Conservation (phyloP, 2,888 invertebrate genomes). For the Callyntrura sp. region DNA sequence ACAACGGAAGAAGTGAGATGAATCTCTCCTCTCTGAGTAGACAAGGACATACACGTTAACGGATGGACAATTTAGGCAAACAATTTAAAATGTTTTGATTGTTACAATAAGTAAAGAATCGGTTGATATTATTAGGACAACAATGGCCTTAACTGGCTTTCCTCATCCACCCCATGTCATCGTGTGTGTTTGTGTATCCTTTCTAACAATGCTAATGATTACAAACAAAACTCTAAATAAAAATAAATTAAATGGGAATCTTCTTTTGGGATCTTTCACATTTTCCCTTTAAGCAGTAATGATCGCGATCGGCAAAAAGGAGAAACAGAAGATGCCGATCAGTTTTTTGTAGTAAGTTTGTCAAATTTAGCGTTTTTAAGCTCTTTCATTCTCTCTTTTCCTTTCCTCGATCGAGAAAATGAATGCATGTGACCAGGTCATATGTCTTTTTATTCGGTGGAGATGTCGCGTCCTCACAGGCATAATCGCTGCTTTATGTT, state of each 20-base stretch:
- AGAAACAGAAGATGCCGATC: constrained; percentile 15
- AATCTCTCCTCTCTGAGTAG: background rate
- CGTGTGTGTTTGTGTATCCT: background rate
- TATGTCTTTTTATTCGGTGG: constrained; percentile 39
- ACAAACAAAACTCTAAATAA: background rate
- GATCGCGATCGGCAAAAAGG: background rate
- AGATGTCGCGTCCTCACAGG: constrained; percentile 50
- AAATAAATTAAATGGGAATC: constrained; percentile 40
- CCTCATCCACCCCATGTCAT: too few relatives aligned
- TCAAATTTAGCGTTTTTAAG: background rate
- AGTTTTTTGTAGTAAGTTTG: background rate
- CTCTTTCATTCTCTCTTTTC: constrained; percentile 19
- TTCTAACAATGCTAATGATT: constrained; percentile 47
- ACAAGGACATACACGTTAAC: background rate
- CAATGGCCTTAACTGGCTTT: background rate
- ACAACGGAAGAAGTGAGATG: constrained; percentile 4
- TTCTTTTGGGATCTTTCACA: background rate
- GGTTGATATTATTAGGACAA: constrained; percentile 1
- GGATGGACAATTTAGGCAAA: background rate
- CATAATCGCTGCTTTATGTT: too few relatives aligned
- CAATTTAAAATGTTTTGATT: constrained; percentile 37
- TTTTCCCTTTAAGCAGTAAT: constrained; percentile 24
- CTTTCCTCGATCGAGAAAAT: constrained; percentile 54
- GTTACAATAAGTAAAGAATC: constrained; percentile 34
- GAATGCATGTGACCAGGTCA: constrained; percentile 68